Conservation (phyloP, 2,113 vertebrate species). For the Polypterus bichir region DNA sequence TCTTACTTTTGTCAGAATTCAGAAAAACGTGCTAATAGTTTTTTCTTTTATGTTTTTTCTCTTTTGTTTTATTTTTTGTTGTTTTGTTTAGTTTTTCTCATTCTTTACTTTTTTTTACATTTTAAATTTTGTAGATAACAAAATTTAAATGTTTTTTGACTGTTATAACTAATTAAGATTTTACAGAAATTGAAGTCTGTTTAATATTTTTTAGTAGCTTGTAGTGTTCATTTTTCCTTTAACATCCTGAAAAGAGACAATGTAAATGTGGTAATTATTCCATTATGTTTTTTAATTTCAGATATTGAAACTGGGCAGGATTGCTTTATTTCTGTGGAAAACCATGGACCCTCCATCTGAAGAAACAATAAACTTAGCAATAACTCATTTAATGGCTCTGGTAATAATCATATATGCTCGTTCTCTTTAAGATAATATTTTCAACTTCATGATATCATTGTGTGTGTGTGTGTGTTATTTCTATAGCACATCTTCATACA, state of each 20-base stretch:
- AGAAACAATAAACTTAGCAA: constrained; percentile 66
- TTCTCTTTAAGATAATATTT: not conserved
- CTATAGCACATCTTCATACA: too few relatives aligned
- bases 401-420: constrained; percentile 37
- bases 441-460: not conserved
- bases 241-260: constrained; percentile 4
- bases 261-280: constrained; percentile 19
- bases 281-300: constrained; percentile 28
- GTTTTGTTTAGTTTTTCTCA: too few relatives aligned
- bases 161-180: too few relatives aligned
- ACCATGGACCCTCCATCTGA: constrained; percentile 77
- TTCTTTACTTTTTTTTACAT: too few relatives aligned
- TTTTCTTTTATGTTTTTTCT: too few relatives aligned
- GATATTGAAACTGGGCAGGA: constrained; percentile 84
- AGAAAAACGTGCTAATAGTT: too few relatives aligned
- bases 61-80: too few relatives aligned
- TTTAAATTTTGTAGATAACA: too few relatives aligned
- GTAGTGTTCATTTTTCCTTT: not conserved
- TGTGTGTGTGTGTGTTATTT: not conserved
- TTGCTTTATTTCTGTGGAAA: constrained; percentile 73
- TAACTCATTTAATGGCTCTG: constrained; percentile 83
- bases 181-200: not conserved
- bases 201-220: not conserved
- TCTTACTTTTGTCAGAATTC: too few relatives aligned
- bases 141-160: too few relatives aligned